Evolutionary conservation across 2,888 invertebrate species (phyloP), one percentile per base, ranked within the genome.

Genomic region (Cephus nigrinus): DNA sequence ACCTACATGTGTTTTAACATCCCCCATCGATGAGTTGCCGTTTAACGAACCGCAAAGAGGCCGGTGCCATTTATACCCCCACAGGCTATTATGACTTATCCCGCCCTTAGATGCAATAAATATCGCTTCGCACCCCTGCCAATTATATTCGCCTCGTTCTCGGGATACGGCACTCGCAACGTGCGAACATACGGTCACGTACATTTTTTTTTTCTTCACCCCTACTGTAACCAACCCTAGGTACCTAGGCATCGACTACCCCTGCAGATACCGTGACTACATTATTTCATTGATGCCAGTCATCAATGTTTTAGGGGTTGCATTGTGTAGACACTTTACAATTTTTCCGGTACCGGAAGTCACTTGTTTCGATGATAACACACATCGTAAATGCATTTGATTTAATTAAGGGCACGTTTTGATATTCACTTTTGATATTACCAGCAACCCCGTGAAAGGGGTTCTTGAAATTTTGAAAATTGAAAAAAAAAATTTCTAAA

Each of bases 1-100:
- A 55, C 55, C 23, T 55, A 55, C 55, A 15, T 55, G 55, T 55
- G 23, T 55, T 55, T 55, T 55, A 55, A 23, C 23, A 9, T 40
- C 40, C 40, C 69, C 69, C 71, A 4, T 31, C 15, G 32, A 40
- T 76, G 77, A 79, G 71, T 74, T 74, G 79, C 87, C 87, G 88
- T 90, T 90, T 88, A 90, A 90, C 88, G 89, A 90, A 90, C 90
- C 90, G 89, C 90, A 90, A 90, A 79, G 89, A 89, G 89, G 88
- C 89, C 86, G 85, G 85, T 84, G 85, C 84, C 86, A 84, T 87
- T 88, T 85, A 86, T 88, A 88, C 84, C 87, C 89, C 88, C 87
- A 86, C 88, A 88, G 88, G 86, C 86, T 87, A 89, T 89, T 89
- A 89, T 84, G 86, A 89, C 87, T 87, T 88, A 84, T 84, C 83